Percentiles rank a stretch among this genome's conserved stretches.
phyloP scores from a whole-genome alignment of 2,113 vertebrate genomes.

The Zingel zingel region DNA sequence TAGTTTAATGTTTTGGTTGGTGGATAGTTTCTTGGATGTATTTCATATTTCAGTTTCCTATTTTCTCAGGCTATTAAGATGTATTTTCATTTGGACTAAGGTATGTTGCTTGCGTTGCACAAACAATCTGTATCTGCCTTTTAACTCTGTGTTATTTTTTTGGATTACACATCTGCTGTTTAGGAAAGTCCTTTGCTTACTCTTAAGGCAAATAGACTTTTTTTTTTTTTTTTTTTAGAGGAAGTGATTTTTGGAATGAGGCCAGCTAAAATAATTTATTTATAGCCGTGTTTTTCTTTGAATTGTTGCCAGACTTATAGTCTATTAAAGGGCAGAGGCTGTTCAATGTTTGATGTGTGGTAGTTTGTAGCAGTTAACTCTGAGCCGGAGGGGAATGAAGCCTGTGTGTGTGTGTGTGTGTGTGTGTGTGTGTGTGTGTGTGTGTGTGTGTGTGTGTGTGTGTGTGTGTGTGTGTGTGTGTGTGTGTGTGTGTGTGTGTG shows the following conservation, averaged over 20 bases:
- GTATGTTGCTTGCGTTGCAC: background rate
- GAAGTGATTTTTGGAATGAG: slow-evolving; percentile 2
- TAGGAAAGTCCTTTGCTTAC: slow-evolving; percentile 9
- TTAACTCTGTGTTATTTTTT: background rate
- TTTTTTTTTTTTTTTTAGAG: slow-evolving; percentile 3
- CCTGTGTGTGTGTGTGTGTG: background rate
- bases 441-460: no score
- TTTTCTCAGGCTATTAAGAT: background rate
- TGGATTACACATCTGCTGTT: background rate
- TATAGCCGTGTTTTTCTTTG: slow-evolving; percentile 23
- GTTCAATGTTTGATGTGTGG: slow-evolving; percentile 40
- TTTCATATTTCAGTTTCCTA: background rate
- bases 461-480: background rate
- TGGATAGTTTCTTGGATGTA: no score
- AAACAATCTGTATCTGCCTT: background rate
- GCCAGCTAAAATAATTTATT: slow-evolving; percentile 50
- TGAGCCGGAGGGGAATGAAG: slow-evolving; percentile 5
- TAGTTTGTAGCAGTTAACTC: slow-evolving; percentile 33
- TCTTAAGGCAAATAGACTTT: background rate
- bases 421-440: no score
- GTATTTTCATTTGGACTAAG: background rate
- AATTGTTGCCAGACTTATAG: slow-evolving; percentile 26
- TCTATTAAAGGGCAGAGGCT: slow-evolving; percentile 36
- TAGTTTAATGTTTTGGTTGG: background rate
- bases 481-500: background rate